Conservation (phyloP, 2,888 invertebrate genomes). For the Ephialtes manifestator region DNA sequence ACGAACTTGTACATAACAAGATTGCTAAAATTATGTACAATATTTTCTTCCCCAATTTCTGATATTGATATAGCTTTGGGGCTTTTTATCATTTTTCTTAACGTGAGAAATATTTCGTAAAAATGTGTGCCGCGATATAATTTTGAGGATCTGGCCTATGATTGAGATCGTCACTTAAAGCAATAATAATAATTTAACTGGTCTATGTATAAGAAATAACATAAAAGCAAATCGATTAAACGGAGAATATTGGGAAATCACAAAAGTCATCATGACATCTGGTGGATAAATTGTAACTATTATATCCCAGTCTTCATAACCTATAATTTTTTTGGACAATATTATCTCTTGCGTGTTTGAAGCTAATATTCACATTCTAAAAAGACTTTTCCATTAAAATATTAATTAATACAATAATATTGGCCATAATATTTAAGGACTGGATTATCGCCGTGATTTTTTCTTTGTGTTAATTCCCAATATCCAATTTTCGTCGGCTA, state of each 20-base stretch:
- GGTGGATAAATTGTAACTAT: too few species aligned
- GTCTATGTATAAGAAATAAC: neutral
- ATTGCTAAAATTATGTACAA: slow-evolving; percentile 57
- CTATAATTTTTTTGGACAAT: too few species aligned
- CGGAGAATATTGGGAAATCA: slow-evolving; percentile 3
- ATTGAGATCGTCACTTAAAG: slow-evolving; percentile 61
- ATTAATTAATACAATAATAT: too few species aligned
- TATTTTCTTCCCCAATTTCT: slow-evolving; percentile 51
- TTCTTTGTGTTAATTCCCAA: too few species aligned
- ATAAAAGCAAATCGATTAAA: neutral
- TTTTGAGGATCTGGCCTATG: slow-evolving; percentile 49
- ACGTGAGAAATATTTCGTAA: slow-evolving; percentile 52
- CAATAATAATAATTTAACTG: slow-evolving; percentile 40
- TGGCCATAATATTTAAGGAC: too few species aligned
- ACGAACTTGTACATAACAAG: slow-evolving; percentile 27
- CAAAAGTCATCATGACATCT: too few species aligned
- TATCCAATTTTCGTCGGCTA: neutral
- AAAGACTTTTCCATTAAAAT: too few species aligned
- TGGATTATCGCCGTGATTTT: too few species aligned
- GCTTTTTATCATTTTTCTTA: slow-evolving; percentile 35
- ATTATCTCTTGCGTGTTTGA: too few species aligned
- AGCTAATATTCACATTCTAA: too few species aligned
- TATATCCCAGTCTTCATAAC: too few species aligned
- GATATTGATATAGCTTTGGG: slow-evolving; percentile 43
- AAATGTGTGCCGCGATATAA: slow-evolving; percentile 51